Base-by-base conservation (phyloP, 2,888 invertebrate species). In the Pocota personata region DNA sequence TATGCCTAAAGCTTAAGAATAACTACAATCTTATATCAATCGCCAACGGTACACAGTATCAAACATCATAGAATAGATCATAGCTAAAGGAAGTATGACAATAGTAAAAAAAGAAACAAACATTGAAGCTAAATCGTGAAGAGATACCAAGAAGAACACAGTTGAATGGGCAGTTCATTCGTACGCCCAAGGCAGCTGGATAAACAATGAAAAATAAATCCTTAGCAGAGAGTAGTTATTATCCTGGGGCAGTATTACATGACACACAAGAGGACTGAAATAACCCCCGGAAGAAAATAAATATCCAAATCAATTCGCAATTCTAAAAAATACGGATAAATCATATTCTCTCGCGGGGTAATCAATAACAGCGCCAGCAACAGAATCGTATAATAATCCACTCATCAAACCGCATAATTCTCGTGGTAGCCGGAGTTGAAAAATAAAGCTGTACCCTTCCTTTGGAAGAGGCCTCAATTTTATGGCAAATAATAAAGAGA, bases 231-330 rank as follows among this genome's bases (percentile, higher is more conserved):
- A 24, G 52, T 14, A 21, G 21, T 2, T 48, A 7, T 16, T 19
- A 14, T 19, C 16, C 16, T 16, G 1, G 10, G 2, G 2, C 12
- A 8, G 8, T 6, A 7, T 19, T n/a, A 1, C 7, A 7, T 19
- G 2, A 1, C 7, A 43, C 21, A 21, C 10, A 1, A 4, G 21
- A 21, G 2, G 8, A 21, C 1, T 16, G 1, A 16, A 16, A 16
- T 16, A 16, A 16, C 43, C 16, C 16, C 16, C 21, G 14, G 37
- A 58, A 30, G 30, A 19, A 19, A 50, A 66, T 50, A 67, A 50
- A 67, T 24, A 67, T 19, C 16, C n/a, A 71, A 57, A 71, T 71
- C 43, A 71, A 71, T 71, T 71, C 21, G n/a, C 55, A 16, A 55
- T 43, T 55, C 27, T 5, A 14, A 32, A 16, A 46, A 71, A 57